Base-by-base conservation (phyloP, 2,113 vertebrate genomes). In the Ophiodon elongatus region DNA sequence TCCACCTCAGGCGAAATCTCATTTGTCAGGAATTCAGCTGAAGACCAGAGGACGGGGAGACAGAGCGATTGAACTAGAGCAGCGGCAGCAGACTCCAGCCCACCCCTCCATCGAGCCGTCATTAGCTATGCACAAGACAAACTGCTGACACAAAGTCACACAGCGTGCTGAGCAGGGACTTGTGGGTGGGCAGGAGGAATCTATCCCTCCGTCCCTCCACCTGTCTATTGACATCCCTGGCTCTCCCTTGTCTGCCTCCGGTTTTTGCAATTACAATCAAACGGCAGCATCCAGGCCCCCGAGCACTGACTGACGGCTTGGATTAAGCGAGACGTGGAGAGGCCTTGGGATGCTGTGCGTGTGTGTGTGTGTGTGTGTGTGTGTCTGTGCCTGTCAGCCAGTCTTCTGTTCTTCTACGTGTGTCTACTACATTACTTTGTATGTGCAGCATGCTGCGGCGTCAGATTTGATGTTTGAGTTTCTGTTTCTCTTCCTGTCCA, bases 61-160 rank as follows among this genome's bases (percentile, higher is more conserved):
- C 35, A 19, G 84, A 73, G 80, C 33, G 73, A 87, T 91, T 73
- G 87, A 89, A 86, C 3, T 2, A 70, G 50, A 75, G 72, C 57
- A 19, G 82, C 80, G 23, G 64, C 77, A 56, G 64, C 77, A 56
- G 89, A 77, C 62, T 54, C 9, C 2, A 70, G 86, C 83, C 77
- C 73, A n/a, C 71, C 82, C 92, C 90, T 41, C 88, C 23, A 65
- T 69, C 82, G 64, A 41, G 52, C 85, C 92, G 85, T 92, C 95
- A 96, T 98, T 97, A 96, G 94, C 95, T 94, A 97, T 96, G 96
- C 96, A 96, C 95, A 95, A 96, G 95, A 96, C 95, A 96, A 97
- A 96, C 94, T 96, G 96, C 96, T 97, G 96, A 97, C 96, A 96
- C 95, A 92, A 95, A 96, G 96, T 95, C 92, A 95, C 92, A 88